Evolutionary conservation across 2,888 invertebrate genomes (phyloP).

Genomic region (Mechanitis messenoides): DNA sequence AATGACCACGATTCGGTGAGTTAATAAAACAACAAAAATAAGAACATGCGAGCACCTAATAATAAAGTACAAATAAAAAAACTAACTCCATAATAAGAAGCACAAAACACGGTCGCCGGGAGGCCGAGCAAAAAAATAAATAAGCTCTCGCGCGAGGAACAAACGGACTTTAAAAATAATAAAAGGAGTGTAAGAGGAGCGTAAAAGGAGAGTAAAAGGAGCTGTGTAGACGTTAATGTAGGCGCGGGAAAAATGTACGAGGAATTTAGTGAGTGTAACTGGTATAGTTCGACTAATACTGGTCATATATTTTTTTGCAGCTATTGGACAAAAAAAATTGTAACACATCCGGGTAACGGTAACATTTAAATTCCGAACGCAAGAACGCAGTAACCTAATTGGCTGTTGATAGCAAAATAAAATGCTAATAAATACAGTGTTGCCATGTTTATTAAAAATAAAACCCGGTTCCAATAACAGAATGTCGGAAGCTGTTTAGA

Average conservation of each 20-base stretch:
- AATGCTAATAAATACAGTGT: slow-evolving; percentile 35
- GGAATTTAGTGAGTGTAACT: slow-evolving; percentile 68
- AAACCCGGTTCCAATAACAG: slow-evolving; percentile 29
- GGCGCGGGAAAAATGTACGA: slow-evolving; percentile 72
- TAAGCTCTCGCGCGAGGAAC: slow-evolving; percentile 73
- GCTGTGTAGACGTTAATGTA: slow-evolving; percentile 76
- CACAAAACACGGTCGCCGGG: slow-evolving; percentile 76
- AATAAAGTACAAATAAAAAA: slow-evolving; percentile 65
- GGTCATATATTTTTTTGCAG: no score
- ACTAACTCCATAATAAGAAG: slow-evolving; percentile 75
- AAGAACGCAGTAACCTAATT: slow-evolving; percentile 39
- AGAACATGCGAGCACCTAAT: slow-evolving; percentile 74
- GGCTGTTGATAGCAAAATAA: no score
- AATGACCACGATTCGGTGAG: slow-evolving; percentile 76
- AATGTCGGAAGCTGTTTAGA: slow-evolving; percentile 49
- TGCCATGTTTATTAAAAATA: no score
- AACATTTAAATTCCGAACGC: slow-evolving; percentile 39
- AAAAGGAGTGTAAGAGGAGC: slow-evolving; percentile 66
- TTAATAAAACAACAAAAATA: slow-evolving; percentile 59
- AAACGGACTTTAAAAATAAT: slow-evolving; percentile 76
- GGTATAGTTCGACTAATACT: no score
- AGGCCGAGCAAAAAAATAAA: slow-evolving; percentile 73
- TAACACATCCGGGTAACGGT: no score
- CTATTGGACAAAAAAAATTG: no score
- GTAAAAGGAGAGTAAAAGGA: slow-evolving; percentile 74